These are phyloP conservation scores for Ctenoplectra terminalis DNA, from an alignment of 1,140 invertebrate genomes.

Conservation along the genomic window DNA sequence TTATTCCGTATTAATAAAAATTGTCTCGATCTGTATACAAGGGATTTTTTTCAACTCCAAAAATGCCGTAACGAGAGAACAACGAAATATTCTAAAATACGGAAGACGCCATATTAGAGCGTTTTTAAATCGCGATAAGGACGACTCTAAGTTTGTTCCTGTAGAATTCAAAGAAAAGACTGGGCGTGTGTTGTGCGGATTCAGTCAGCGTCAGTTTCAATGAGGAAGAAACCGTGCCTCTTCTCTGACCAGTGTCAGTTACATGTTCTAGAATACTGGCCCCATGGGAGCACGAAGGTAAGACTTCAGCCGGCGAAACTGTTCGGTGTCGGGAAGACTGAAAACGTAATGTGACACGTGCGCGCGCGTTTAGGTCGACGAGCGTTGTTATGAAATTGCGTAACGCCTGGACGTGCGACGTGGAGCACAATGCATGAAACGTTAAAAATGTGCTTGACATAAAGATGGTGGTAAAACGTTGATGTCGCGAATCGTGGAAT, in stretches of 20 bases:
- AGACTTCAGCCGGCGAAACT: constrained; percentile 67
- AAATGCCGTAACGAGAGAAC: too few species aligned
- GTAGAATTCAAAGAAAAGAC: constrained; percentile 65
- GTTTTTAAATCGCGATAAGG: background rate
- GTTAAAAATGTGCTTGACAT: constrained; percentile 4
- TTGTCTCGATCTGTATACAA: too few species aligned
- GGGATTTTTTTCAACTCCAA: too few species aligned
- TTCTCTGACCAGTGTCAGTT: constrained; percentile 77
- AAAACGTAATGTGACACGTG: constrained; percentile 77
- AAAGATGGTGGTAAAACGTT: background rate
- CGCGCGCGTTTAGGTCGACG: constrained; percentile 56
- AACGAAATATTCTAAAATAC: too few species aligned
- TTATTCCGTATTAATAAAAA: too few species aligned
- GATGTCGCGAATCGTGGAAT: too few species aligned
- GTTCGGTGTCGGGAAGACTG: constrained; percentile 49
- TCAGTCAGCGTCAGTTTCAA: constrained; percentile 76
- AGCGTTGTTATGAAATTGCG: constrained; percentile 60
- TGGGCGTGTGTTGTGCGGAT: constrained; percentile 77
- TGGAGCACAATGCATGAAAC: background rate
- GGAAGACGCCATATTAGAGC: too few species aligned
- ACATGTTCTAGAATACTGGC: constrained; percentile 76
- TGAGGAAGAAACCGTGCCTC: constrained; percentile 72
- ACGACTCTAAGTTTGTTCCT: constrained; percentile 24
- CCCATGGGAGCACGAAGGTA: constrained; percentile 75
- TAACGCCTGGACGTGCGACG: constrained; percentile 2